Conservation (phyloP, 2,113 vertebrate species). For the Piprites chloris region DNA sequence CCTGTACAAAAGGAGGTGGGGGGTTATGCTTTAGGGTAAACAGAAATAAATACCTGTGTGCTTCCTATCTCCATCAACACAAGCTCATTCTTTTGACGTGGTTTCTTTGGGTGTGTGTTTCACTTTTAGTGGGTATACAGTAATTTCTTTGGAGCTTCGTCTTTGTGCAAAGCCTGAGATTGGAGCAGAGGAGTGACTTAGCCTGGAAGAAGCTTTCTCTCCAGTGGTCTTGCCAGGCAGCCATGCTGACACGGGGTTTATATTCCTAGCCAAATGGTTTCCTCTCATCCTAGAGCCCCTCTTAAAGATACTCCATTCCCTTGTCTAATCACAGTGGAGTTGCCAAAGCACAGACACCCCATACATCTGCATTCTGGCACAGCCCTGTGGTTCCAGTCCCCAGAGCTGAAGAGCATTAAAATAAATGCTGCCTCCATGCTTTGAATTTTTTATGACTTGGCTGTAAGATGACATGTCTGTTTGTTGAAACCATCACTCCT, state of each 20-base stretch:
- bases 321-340: not conserved
- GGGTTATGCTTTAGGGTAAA: not conserved
- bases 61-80: not conserved
- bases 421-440: not conserved
- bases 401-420: not conserved
- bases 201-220: not conserved
- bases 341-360: not conserved
- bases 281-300: not conserved
- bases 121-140: not conserved
- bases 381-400: not conserved
- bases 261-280: not conserved
- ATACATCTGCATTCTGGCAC: slow-evolving; percentile 5
- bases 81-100: not conserved
- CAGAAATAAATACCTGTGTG: not conserved
- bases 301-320: not conserved
- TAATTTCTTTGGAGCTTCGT: not conserved
- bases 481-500: not conserved
- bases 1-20: not conserved
- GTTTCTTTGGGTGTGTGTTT: not conserved
- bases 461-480: not conserved
- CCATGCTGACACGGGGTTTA: not conserved
- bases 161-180: not conserved
- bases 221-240: not conserved
- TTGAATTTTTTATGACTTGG: slow-evolving; percentile 23
- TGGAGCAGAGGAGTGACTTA: not conserved